phyloP scores from a whole-genome alignment of 2,113 vertebrate genomes.

The Phyllopteryx taeniolatus region DNA sequence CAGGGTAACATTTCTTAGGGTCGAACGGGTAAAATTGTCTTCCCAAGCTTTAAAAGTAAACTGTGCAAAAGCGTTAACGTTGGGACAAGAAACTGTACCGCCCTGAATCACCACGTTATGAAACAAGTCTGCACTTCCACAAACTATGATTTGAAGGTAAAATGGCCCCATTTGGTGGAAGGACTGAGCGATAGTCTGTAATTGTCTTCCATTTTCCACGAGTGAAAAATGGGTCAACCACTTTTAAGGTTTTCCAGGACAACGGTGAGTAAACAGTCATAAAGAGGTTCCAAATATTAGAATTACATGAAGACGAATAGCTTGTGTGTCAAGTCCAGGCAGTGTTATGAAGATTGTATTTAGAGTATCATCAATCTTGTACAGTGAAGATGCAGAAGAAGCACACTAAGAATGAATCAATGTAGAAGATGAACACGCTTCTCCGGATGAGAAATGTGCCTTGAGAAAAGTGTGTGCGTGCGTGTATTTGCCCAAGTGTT shows the following conservation, averaged over 20 bases:
- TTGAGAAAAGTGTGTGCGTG: constrained; percentile 31
- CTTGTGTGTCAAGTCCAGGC: not conserved
- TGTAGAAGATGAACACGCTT: constrained; percentile 49
- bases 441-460: constrained; percentile 48
- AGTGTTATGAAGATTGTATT: not conserved
- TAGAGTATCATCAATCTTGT: not conserved
- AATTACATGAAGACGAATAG: not conserved
- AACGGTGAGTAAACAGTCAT: not conserved
- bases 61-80: too few relatives aligned
- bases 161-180: not conserved
- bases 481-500: constrained; percentile 20
- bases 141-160: not conserved
- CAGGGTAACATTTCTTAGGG: too few relatives aligned
- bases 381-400: constrained; percentile 34
- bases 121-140: not conserved
- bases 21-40: too few relatives aligned
- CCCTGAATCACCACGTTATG: not conserved
- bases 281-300: not conserved
- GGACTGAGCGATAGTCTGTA: not conserved
- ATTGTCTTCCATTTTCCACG: not conserved
- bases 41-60: too few relatives aligned
- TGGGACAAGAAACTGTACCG: too few relatives aligned
- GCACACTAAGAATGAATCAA: constrained; percentile 10
- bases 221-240: not conserved
- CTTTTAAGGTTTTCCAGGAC: not conserved